These are phyloP conservation scores for Climacteris rufus DNA, from an alignment of 2,113 vertebrate genomes.

Conservation along the genomic window DNA sequence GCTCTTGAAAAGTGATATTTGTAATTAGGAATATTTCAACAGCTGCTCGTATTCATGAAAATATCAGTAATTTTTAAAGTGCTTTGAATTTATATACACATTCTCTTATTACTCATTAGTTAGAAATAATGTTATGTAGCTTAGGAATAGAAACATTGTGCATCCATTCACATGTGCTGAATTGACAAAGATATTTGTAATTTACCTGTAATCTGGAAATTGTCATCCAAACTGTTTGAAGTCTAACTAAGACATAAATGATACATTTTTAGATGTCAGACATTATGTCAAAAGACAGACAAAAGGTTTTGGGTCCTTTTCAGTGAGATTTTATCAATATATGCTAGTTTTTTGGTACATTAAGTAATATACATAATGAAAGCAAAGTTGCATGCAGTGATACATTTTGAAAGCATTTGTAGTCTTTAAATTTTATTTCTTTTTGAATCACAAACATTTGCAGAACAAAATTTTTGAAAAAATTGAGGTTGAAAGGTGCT, in stretches of 20 bases:
- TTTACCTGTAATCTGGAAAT: not conserved
- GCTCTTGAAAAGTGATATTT: slow-evolving; percentile 6
- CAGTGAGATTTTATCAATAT: not conserved
- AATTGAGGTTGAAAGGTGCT: not conserved
- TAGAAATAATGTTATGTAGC: not conserved
- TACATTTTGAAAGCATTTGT: not conserved
- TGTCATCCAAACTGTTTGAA: not conserved
- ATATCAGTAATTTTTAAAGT: not conserved
- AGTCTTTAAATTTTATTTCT: not conserved
- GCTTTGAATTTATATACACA: not conserved
- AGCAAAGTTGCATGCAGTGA: not conserved
- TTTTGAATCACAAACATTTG: not conserved
- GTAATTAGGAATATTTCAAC: slow-evolving; percentile 15
- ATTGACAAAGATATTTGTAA: not conserved
- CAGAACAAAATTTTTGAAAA: not conserved
- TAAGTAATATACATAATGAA: not conserved
- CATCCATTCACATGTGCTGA: not conserved
- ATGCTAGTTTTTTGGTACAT: not conserved
- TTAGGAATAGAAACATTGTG: not conserved
- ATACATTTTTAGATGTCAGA: not conserved
- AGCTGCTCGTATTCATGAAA: not conserved
- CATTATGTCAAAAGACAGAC: not conserved
- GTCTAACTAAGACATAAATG: not conserved
- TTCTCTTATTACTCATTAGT: not conserved
- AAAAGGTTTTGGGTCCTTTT: not conserved